Evolutionary conservation across 2,888 invertebrate species (phyloP).

Genomic region (Campoletis raptor): DNA sequence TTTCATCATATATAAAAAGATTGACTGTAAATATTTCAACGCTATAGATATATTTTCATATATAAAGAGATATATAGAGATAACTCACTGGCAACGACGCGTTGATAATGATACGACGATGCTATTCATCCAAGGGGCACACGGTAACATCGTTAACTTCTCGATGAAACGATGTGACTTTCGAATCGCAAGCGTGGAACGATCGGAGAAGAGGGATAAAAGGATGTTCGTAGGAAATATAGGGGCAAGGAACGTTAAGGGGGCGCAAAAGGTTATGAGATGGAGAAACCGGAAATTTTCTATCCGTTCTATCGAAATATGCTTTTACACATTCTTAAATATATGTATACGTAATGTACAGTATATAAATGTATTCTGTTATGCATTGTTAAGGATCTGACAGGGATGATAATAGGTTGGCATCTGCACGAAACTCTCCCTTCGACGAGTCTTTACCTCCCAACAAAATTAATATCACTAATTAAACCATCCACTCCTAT

Average conservation of each 20-base stretch:
- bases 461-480: constrained; percentile 84
- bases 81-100: constrained; percentile 82
- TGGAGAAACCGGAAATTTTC: constrained; percentile 76
- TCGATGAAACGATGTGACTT: constrained; percentile 77
- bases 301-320: constrained; percentile 77
- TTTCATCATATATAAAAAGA: constrained; percentile 2
- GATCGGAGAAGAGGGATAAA: constrained; percentile 59
- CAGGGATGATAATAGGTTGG: constrained; percentile 84
- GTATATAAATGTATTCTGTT: constrained; percentile 29
- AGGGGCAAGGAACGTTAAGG: constrained; percentile 35
- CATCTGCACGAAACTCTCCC: constrained; percentile 84
- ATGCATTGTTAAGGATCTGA: constrained; percentile 56
- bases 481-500: constrained; percentile 70
- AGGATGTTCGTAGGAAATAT: constrained; percentile 44
- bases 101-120: constrained; percentile 83
- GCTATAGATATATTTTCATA: background rate
- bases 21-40: background rate
- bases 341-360: constrained; percentile 45
- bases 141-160: constrained; percentile 84
- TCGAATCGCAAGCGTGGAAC: constrained; percentile 52
- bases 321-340: constrained; percentile 47
- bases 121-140: constrained; percentile 80
- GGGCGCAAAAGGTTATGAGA: constrained; percentile 72
- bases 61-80: constrained; percentile 7
- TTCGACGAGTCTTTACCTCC: constrained; percentile 73